Evolutionary conservation across 2,797 vertebrate species (phyloP).

Genomic region (Muscicapa comitata): DNA sequence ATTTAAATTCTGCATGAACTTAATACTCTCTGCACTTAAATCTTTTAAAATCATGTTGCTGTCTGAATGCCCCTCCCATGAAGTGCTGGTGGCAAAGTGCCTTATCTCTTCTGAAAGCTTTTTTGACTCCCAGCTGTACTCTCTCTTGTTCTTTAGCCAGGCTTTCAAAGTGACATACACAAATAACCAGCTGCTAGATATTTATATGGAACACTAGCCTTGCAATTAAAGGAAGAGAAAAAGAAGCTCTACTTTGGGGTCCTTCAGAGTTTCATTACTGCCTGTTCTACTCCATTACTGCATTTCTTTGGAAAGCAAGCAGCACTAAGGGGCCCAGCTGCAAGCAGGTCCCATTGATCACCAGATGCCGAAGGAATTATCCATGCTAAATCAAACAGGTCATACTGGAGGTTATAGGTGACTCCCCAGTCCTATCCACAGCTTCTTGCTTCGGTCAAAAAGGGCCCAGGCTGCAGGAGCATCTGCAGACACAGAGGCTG

Average conservation of each 20-base stretch:
- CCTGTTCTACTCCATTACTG: slow-evolving; percentile 6
- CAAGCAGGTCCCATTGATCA: neutral
- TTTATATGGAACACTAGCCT: slow-evolving; percentile 48
- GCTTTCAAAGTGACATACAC: slow-evolving; percentile 40
- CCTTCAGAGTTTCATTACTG: slow-evolving; percentile 17
- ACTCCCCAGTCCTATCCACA: neutral
- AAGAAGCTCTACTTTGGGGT: slow-evolving; percentile 25
- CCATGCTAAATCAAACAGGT: neutral
- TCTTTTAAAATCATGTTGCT: slow-evolving; percentile 3
- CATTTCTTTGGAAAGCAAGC: neutral
- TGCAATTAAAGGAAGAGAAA: slow-evolving; percentile 46
- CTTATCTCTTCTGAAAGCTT: slow-evolving; percentile 40
- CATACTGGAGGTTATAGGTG: neutral
- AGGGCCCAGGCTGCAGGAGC: neutral
- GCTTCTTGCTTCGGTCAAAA: neutral
- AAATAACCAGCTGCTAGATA: slow-evolving; percentile 63
- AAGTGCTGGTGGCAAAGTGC: slow-evolving; percentile 21
- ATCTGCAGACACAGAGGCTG: neutral
- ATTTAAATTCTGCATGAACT: slow-evolving; percentile 22
- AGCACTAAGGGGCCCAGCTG: neutral
- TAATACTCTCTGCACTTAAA: neutral
- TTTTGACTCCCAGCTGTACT: slow-evolving; percentile 59
- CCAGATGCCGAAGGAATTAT: neutral
- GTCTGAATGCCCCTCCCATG: neutral
- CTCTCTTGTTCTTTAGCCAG: slow-evolving; percentile 32